A percentile compares a stretch with the other conserved stretches of the same genome.
Conservation (phyloP, 2,888 invertebrate genomes). For the Drosophila suboccidentalis region DNA sequence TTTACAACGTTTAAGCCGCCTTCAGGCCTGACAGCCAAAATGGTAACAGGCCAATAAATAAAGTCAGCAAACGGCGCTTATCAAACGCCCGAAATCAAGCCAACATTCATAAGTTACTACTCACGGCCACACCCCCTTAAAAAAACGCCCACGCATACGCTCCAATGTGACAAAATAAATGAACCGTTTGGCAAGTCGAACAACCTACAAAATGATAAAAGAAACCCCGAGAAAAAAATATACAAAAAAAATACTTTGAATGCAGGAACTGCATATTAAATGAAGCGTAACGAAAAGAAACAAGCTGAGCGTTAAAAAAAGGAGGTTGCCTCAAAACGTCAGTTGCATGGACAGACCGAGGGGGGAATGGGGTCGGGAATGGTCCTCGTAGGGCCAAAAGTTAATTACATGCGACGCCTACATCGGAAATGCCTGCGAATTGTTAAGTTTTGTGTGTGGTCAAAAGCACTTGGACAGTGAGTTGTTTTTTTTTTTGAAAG, state of each 20-base stretch:
- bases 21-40: constrained; percentile 55
- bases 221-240: constrained; percentile 24
- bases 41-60: constrained; percentile 70
- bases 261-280: constrained; percentile 75
- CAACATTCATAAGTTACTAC: constrained; percentile 33
- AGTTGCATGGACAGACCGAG: not conserved
- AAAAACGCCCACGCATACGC: constrained; percentile 52
- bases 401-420: constrained; percentile 76
- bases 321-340: constrained; percentile 50
- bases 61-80: constrained; percentile 64
- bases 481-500: constrained; percentile 37
- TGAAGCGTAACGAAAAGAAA: constrained; percentile 68
- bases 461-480: constrained; percentile 37
- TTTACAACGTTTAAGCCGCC: constrained; percentile 57
- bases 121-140: constrained; percentile 25
- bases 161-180: constrained; percentile 74
- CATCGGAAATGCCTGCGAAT: constrained; percentile 58
- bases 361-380: not conserved
- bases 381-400: constrained; percentile 63
- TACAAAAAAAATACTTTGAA: constrained; percentile 20
- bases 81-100: constrained; percentile 62
- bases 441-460: constrained; percentile 64
- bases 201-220: constrained; percentile 26
- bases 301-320: constrained; percentile 22
- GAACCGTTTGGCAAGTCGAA: constrained; percentile 56